Base-by-base conservation (phyloP, 2,888 invertebrate genomes). In the Lepeophtheirus nordmannii region DNA sequence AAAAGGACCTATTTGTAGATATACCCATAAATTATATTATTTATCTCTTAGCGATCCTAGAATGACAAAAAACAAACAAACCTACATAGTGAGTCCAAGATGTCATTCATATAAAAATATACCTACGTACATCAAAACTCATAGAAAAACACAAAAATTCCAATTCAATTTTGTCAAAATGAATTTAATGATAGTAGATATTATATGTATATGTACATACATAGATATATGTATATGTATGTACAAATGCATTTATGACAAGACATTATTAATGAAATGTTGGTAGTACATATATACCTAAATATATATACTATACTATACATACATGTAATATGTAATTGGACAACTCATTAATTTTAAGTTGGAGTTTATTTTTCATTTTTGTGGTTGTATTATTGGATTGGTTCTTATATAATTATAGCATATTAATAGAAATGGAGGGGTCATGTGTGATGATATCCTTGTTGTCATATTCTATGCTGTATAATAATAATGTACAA, bases 261-360 rank as follows among this genome's bases (percentile, higher is more conserved):
- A 46, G 53, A 46, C 53, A 46, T 46, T 46, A 46, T 46, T 46
- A 46, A 46, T 46, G 53, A 46, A 46, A 46, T 46, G 53, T 17
- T 46, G 14, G 17, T 14, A 46, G 53, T 46, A n/a, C 14, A 46
- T 46, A n/a, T n/a, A n/a, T n/a, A n/a, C n/a, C n/a, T 8, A 17
- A 3, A 2, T 17, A 46, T 30, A 46, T 2, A n/a, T 46, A 14
- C 17, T 46, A 17, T 2, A 46, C 5, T n/a, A 8, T 17, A 46
- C 5, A 46, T 5, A 46, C 8, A 46, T n/a, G 53, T 17, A 41
- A 41, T 11, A 46, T 30, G 30, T 30, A 30, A 30, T 30, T 30
- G 30, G 30, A 46, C 14, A 46, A 46, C 53, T 46, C 53, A 46
- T 46, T 46, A 46, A 46, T 46, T 46, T 46, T n/a, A 46, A 46